A percentile compares a stretch with the other conserved stretches of the same genome.
Evolutionary conservation across 2,113 vertebrate species (phyloP).

Genomic region (Callopanchax toddi): DNA sequence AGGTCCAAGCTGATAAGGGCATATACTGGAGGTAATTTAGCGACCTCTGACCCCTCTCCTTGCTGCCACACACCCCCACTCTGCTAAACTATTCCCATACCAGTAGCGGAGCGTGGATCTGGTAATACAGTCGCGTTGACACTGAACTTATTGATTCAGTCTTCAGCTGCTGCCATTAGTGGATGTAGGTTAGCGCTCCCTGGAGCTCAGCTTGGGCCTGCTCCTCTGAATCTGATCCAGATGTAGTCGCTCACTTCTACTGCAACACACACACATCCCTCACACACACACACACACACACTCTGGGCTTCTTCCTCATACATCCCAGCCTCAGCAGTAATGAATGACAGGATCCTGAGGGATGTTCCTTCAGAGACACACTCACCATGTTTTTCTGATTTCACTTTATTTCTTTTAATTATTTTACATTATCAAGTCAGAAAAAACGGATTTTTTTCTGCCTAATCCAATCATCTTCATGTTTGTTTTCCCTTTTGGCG

Average conservation of each 20-base stretch:
- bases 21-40: conserved; percentile 81
- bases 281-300: conserved; percentile 1
- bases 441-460: conserved; percentile 62
- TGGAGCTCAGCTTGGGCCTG: conserved; percentile 71
- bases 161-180: conserved; percentile 42
- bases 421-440: conserved; percentile 52
- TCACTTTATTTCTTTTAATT: conserved; percentile 15
- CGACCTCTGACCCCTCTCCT: conserved; percentile 60
- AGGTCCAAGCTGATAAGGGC: conserved; percentile 95
- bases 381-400: conserved; percentile 28
- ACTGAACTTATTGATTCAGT: conserved; percentile 42
- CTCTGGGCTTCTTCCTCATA: too few relatives aligned
- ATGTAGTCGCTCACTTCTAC: conserved; percentile 6
- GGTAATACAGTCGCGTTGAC: conserved; percentile 29
- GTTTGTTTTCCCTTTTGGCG: conserved; percentile 44
- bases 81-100: conserved; percentile 19
- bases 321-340: neutral
- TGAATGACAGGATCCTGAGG: conserved; percentile 8
- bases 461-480: conserved; percentile 65
- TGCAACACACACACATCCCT: conserved; percentile 21
- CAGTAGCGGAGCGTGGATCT: conserved; percentile 17
- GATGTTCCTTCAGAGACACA: conserved; percentile 14
- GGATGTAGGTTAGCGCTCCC: conserved; percentile 59
- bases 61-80: conserved; percentile 25
- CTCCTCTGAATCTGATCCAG: conserved; percentile 40